These are phyloP conservation scores for Corvus moneduloides DNA, from an alignment of 2,113 vertebrate genomes.

Conservation along the genomic window DNA sequence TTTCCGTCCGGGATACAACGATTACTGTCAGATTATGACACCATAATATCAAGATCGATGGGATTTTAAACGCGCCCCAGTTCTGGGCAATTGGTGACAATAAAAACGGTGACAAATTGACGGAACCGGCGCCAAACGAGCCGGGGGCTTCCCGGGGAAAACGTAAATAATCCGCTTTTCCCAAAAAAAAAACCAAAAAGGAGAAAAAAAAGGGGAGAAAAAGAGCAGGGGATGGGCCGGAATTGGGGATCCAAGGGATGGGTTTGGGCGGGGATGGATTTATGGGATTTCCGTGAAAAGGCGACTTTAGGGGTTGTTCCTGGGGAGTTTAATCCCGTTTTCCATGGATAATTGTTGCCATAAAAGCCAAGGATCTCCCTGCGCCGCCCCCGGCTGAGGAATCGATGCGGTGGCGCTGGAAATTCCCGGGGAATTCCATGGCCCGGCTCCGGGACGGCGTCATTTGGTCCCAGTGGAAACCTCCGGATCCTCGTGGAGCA, in stretches of 20 bases:
- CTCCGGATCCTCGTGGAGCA: accelerated
- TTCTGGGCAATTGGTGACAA: constrained; percentile 83
- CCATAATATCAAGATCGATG: constrained; percentile 82
- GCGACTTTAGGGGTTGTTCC: background rate
- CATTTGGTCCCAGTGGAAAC: accelerated
- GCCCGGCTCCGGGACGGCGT: accelerated
- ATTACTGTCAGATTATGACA: constrained; percentile 85
- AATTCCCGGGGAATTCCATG: background rate
- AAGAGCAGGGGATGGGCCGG: background rate
- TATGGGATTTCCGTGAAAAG: background rate
- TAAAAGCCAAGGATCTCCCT: background rate
- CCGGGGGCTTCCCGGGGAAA: background rate
- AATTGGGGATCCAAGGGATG: background rate
- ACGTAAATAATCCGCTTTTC: background rate
- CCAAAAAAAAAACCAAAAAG: background rate
- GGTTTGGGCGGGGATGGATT: background rate
- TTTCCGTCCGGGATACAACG: constrained; percentile 74
- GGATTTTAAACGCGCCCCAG: constrained; percentile 82
- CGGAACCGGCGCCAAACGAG: constrained; percentile 60
- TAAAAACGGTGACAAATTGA: constrained; percentile 84
- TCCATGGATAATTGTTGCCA: background rate
- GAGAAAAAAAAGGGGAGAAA: no score
- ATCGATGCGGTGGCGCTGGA: background rate
- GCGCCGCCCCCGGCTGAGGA: background rate
- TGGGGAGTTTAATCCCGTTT: background rate